A percentile compares a stretch with the other conserved stretches of the same genome.
Evolutionary conservation across 2,888 invertebrate species (phyloP).

Genomic region (Papilio protenor): DNA sequence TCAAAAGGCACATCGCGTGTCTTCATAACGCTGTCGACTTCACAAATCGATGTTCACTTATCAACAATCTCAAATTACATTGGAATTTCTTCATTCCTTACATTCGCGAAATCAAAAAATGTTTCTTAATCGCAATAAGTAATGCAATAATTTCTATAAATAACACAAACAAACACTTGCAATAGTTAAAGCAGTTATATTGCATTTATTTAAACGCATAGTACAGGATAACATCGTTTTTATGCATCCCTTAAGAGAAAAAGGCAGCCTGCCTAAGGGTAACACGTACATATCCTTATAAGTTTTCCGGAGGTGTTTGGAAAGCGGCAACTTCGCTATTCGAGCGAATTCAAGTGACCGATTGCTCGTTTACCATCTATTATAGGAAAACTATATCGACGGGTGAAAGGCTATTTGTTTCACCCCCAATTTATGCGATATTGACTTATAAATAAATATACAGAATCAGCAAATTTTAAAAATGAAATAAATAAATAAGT

Average conservation of each 20-base stretch:
- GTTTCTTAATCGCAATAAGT: background rate
- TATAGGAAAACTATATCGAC: background rate
- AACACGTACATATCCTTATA: background rate
- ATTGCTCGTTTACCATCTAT: background rate
- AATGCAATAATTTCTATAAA: background rate
- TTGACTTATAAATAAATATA: no score
- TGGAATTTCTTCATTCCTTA: conserved; percentile 4
- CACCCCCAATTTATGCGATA: no score
- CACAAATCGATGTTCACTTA: conserved; percentile 1
- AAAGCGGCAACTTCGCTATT: no score
- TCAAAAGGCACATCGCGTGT: conserved; percentile 23
- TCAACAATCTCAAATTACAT: conserved; percentile 18
- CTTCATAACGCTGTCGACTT: background rate
- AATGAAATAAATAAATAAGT: no score
- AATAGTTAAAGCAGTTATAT: background rate
- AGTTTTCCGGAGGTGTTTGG: background rate
- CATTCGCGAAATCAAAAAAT: background rate
- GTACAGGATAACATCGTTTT: no score
- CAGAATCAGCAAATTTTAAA: no score
- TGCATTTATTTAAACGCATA: no score
- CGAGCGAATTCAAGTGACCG: background rate
- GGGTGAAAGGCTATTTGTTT: no score
- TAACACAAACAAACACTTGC: background rate
- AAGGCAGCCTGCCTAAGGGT: no score
- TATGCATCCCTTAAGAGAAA: no score